A percentile compares a stretch with the other conserved stretches of the same genome.
phyloP scores from a whole-genome alignment of 2,888 invertebrate species.

The Mythimna impura region DNA sequence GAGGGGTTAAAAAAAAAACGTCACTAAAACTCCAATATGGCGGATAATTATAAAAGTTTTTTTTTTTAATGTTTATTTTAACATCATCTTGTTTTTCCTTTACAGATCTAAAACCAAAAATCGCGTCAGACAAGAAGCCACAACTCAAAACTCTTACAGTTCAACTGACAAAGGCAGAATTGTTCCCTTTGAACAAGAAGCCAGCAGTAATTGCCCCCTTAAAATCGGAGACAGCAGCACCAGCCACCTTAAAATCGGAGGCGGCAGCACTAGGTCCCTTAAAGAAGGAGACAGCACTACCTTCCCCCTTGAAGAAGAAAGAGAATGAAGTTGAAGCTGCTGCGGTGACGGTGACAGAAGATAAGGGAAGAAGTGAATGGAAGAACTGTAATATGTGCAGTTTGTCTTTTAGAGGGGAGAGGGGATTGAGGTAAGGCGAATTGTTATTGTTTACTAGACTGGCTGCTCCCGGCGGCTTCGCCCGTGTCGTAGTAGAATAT shows the following conservation, averaged over 20 bases:
- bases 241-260: constrained; percentile 16
- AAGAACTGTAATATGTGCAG: constrained; percentile 78
- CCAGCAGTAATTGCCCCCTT: not conserved
- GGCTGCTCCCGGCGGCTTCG: too few species aligned
- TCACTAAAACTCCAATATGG: too few species aligned
- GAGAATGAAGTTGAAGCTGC: constrained; percentile 31
- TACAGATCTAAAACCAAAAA: constrained; percentile 82
- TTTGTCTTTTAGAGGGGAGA: constrained; percentile 79
- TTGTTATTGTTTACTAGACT: too few species aligned
- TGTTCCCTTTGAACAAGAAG: constrained; percentile 25
- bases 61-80: too few species aligned
- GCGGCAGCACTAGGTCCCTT: constrained; percentile 4
- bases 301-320: constrained; percentile 15
- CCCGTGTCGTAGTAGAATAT: too few species aligned
- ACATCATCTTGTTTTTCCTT: constrained; percentile 14
- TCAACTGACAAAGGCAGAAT: constrained; percentile 44
- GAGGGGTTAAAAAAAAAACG: too few species aligned
- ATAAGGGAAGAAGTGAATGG: constrained; percentile 65
- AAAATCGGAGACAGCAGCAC: constrained; percentile 26
- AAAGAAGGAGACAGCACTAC: constrained; percentile 29
- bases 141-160: constrained; percentile 54
- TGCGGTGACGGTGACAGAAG: constrained; percentile 37
- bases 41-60: too few species aligned
- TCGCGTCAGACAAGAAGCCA: constrained; percentile 69
- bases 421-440: constrained; percentile 79